Conservation (phyloP, 2,888 invertebrate species). For the Dinocampus coccinellae region DNA sequence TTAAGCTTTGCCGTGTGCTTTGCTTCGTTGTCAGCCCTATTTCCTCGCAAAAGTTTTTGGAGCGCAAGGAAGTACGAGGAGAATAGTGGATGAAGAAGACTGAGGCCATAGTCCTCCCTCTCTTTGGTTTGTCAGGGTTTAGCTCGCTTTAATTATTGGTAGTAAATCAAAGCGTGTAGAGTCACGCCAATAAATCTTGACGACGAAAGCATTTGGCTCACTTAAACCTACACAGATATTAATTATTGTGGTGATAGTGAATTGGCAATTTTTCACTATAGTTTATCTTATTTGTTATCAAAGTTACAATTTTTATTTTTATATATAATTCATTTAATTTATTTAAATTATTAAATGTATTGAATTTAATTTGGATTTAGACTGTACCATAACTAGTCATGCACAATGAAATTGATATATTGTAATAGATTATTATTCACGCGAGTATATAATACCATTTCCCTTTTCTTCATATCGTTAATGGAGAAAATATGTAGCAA, state of each 20-base stretch:
- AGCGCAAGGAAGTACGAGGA: slow-evolving; percentile 31
- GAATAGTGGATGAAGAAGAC: background rate
- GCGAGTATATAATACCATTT: slow-evolving; percentile 6
- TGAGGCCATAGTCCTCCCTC: slow-evolving; percentile 24
- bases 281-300: background rate
- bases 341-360: background rate
- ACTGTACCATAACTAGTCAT: too few species aligned
- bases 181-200: slow-evolving; percentile 59
- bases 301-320: too few species aligned
- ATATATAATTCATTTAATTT: background rate
- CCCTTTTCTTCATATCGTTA: slow-evolving; percentile 41
- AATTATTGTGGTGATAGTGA: slow-evolving; percentile 43
- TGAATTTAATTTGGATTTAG: too few species aligned
- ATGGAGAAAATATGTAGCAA: slow-evolving; percentile 53
- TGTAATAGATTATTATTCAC: background rate
- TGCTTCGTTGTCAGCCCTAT: slow-evolving; percentile 31
- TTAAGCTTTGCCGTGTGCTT: slow-evolving; percentile 36
- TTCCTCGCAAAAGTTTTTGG: slow-evolving; percentile 54
- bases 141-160: slow-evolving; percentile 65
- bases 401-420: too few species aligned
- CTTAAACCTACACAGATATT: slow-evolving; percentile 41
- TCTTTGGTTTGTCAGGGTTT: slow-evolving; percentile 7
- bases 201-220: slow-evolving; percentile 50
- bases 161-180: slow-evolving; percentile 57
- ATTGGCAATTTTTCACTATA: background rate